A percentile compares a stretch with the other conserved stretches of the same genome.
Conservation (phyloP, 64 coral and sea anemone genomes). For the Porites australiensis region DNA sequence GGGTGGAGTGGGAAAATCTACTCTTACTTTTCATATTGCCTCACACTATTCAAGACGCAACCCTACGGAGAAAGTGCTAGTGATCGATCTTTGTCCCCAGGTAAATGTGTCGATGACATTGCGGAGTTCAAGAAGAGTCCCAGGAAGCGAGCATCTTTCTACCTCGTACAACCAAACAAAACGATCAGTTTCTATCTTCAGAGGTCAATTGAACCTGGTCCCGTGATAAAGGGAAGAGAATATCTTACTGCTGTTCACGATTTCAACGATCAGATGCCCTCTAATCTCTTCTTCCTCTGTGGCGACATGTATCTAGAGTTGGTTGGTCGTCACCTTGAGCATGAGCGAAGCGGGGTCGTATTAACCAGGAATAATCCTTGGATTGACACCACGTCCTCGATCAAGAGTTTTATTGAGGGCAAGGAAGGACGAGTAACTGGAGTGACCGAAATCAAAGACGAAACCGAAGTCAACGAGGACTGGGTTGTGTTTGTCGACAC, state of each 20-base stretch:
- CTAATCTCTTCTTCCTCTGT: background rate
- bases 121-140: background rate
- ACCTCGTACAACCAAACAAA: background rate
- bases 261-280: background rate
- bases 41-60: conserved; percentile 2
- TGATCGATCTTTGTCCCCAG: conserved; percentile 41
- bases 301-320: conserved; percentile 38
- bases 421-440: background rate
- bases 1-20: conserved; percentile 32
- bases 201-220: background rate
- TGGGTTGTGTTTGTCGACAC: conserved; percentile 46
- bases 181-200: conserved; percentile 25
- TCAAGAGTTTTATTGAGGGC: conserved; percentile 16
- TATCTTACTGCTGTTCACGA: background rate
- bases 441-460: background rate
- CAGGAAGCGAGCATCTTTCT: background rate
- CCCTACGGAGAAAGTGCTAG: background rate
- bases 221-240: background rate
- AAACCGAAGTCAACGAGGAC: background rate
- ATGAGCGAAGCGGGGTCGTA: background rate
- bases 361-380: background rate
- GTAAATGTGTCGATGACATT: conserved; percentile 34
- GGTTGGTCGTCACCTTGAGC: conserved; percentile 12
- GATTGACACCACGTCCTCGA: background rate
- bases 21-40: conserved; percentile 24